Percentiles rank a stretch among this genome's conserved stretches.
Evolutionary conservation across 1,140 invertebrate species (phyloP).

Genomic region (Popillia japonica): DNA sequence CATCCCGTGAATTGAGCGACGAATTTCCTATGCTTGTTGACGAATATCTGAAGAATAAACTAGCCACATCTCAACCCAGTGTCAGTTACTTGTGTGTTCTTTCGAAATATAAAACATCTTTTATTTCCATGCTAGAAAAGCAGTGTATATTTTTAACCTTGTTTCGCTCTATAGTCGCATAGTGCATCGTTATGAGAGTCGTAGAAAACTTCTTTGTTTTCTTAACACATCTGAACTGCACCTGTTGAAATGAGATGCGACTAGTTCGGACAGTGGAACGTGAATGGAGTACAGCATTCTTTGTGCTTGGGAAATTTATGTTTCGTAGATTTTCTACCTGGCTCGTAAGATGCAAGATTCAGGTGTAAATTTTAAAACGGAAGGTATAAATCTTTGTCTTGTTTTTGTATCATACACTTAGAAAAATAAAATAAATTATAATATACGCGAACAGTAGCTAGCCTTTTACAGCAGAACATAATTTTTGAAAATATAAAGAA

Average conservation of each 20-base stretch:
- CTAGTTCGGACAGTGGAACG: conserved; percentile 13
- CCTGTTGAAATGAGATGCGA: conserved; percentile 26
- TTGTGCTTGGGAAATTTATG: conserved; percentile 9
- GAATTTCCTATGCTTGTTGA: not conserved
- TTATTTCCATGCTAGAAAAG: not conserved
- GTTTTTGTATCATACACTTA: too few relatives aligned
- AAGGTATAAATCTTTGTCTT: not conserved
- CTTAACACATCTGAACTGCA: conserved; percentile 20
- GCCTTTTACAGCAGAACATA: too few relatives aligned
- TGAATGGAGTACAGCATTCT: not conserved
- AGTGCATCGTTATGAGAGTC: conserved; percentile 6
- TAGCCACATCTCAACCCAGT: not conserved
- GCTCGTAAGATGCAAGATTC: not conserved
- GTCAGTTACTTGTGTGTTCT: not conserved
- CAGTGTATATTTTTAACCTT: conserved; percentile 22
- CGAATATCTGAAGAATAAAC: conserved; percentile 22
- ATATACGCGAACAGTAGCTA: too few relatives aligned
- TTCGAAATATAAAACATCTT: conserved; percentile 15
- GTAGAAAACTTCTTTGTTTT: conserved; percentile 27
- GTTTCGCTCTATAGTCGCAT: not conserved
- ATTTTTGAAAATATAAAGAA: too few relatives aligned
- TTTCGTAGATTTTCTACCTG: conserved; percentile 3
- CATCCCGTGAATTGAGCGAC: not conserved
- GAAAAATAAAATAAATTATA: too few relatives aligned
- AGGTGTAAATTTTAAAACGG: conserved; percentile 5